Percentiles rank a stretch among this genome's conserved stretches.
Evolutionary conservation across 1,140 invertebrate genomes (phyloP).

Genomic region (Centruroides vittatus): DNA sequence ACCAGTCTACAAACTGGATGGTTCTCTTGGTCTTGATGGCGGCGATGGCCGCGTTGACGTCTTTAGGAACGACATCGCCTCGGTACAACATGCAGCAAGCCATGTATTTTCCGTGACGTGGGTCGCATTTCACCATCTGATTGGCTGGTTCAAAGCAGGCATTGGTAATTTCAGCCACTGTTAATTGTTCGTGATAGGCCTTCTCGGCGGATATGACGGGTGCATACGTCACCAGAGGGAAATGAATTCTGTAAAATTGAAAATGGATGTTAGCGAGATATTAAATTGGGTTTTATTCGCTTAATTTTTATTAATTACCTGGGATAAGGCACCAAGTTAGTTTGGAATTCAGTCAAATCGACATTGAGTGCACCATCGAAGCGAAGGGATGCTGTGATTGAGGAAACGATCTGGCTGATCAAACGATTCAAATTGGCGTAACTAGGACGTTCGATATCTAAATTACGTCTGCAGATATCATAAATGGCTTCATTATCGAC

Average conservation of each 20-base stretch:
- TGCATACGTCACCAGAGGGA: slow-evolving; percentile 64
- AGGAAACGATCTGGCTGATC: slow-evolving; percentile 30
- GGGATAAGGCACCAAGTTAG: slow-evolving; percentile 36
- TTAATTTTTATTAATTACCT: slow-evolving; percentile 48
- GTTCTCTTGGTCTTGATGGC: slow-evolving; percentile 64
- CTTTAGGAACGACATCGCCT: slow-evolving; percentile 60
- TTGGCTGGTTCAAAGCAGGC: slow-evolving; percentile 5
- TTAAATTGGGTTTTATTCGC: background rate
- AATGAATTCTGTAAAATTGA: slow-evolving; percentile 26
- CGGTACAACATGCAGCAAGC: slow-evolving; percentile 23
- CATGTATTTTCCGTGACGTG: too few relatives aligned
- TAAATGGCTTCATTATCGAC: slow-evolving; percentile 40
- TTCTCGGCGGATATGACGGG: background rate
- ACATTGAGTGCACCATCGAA: slow-evolving; percentile 45
- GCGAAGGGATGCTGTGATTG: slow-evolving; percentile 37
- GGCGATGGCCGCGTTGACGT: slow-evolving; percentile 68
- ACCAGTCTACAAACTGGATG: slow-evolving; percentile 36
- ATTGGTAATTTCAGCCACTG: too few relatives aligned
- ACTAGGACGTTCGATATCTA: slow-evolving; percentile 52
- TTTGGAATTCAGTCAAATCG: slow-evolving; percentile 40
- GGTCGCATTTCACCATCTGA: slow-evolving; percentile 15
- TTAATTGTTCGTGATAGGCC: too few relatives aligned
- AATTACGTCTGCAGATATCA: slow-evolving; percentile 54
- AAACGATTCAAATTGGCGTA: slow-evolving; percentile 55
- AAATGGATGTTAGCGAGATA: slow-evolving; percentile 37